Evolutionary conservation across 2,797 vertebrate genomes (phyloP).

Genomic region (Apogon talboti): DNA sequence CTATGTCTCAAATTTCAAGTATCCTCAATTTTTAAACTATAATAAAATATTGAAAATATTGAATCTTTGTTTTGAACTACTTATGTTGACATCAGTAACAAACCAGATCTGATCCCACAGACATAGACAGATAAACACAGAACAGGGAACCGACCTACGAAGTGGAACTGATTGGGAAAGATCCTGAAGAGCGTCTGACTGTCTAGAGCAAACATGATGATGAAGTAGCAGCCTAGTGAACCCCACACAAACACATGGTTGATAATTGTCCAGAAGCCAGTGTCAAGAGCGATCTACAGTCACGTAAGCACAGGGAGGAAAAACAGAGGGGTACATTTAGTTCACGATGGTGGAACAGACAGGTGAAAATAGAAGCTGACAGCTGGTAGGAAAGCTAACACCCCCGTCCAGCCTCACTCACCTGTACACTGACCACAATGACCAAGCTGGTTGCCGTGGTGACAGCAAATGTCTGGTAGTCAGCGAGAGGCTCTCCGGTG

Average conservation of each 20-base stretch:
- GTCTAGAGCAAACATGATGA: constrained; percentile 93
- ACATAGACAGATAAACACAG: neutral
- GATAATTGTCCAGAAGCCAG: constrained; percentile 94
- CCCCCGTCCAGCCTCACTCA: constrained; percentile 46
- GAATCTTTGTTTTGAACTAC: neutral
- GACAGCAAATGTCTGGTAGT: constrained; percentile 95
- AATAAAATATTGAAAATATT: neutral
- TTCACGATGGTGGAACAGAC: neutral
- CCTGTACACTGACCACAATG: constrained; percentile 95
- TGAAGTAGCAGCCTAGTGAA: constrained; percentile 90
- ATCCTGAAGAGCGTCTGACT: constrained; percentile 91
- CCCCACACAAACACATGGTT: constrained; percentile 98
- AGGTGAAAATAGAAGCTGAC: neutral
- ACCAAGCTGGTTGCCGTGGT: constrained; percentile 93
- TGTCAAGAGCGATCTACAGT: constrained; percentile 91
- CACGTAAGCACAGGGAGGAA: constrained; percentile 20
- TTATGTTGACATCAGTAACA: neutral
- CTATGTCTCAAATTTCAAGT: too few relatives aligned
- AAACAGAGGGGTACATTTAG: constrained; percentile 7
- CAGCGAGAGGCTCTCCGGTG: constrained; percentile 88
- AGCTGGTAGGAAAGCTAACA: constrained; percentile 2
- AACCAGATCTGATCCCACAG: neutral
- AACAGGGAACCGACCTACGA: constrained; percentile 87
- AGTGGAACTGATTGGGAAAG: constrained; percentile 94
- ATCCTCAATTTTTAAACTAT: too few relatives aligned